A percentile compares a stretch with the other conserved stretches of the same genome.
Conservation (phyloP, 1,140 invertebrate genomes). For the Philotrypesis tridentata region DNA sequence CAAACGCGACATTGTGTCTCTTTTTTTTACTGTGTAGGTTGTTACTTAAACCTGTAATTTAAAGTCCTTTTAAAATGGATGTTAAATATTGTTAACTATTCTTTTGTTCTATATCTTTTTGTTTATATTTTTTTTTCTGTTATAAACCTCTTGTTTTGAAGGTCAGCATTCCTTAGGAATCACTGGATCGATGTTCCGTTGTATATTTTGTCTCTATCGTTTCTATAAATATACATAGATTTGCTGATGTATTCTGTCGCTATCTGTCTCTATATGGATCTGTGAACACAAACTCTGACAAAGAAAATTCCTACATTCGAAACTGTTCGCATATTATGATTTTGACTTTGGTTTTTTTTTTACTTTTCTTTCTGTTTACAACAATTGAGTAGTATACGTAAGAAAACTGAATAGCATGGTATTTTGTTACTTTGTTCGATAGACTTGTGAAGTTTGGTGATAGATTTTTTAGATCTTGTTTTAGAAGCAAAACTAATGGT, state of each 20-base stretch:
- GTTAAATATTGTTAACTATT: constrained; percentile 37
- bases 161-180: constrained; percentile 58
- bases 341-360: not conserved
- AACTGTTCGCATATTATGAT: not conserved
- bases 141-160: constrained; percentile 21
- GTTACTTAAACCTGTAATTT: constrained; percentile 28
- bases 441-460: not conserved
- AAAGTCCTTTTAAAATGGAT: constrained; percentile 37
- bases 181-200: constrained; percentile 54
- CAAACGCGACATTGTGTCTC: constrained; percentile 67
- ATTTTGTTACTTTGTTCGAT: not conserved
- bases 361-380: not conserved
- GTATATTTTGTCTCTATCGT: constrained; percentile 56
- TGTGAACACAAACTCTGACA: constrained; percentile 28
- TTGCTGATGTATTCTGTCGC: constrained; percentile 59
- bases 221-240: constrained; percentile 60
- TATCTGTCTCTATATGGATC: constrained; percentile 49
- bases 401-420: too few relatives aligned
- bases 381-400: too few relatives aligned
- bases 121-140: not conserved
- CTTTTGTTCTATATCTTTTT: constrained; percentile 16
- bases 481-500: not conserved
- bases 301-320: constrained; percentile 32
- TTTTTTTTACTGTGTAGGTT: constrained; percentile 54
- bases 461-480: constrained; percentile 4